Conservation (phyloP, 2,888 invertebrate species). For the Eupithecia subfuscata region DNA sequence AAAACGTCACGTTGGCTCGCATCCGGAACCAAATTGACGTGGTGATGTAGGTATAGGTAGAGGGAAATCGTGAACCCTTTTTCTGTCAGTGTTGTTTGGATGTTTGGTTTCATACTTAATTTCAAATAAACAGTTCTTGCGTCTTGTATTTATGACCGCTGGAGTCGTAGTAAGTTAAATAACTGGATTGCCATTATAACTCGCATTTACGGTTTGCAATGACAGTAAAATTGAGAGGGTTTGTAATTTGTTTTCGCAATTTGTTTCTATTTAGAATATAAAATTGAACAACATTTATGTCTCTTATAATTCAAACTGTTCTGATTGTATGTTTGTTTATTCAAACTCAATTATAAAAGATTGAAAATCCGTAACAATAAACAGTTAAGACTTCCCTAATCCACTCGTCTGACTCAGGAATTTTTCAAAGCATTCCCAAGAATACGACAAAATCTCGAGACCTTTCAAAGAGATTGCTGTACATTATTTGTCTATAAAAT, state of each 20-base stretch:
- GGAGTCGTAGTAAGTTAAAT: not conserved
- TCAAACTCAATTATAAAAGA: constrained; percentile 50
- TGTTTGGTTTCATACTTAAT: constrained; percentile 37
- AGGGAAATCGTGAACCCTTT: constrained; percentile 59
- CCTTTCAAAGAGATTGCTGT: constrained; percentile 51
- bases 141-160: constrained; percentile 34
- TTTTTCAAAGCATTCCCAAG: constrained; percentile 61
- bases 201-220: not conserved
- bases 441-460: constrained; percentile 54
- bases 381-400: constrained; percentile 53
- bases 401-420: constrained; percentile 54
- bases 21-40: constrained; percentile 59
- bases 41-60: constrained; percentile 55
- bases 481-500: constrained; percentile 51
- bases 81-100: constrained; percentile 51
- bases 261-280: not conserved
- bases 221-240: not conserved
- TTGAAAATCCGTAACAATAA: constrained; percentile 54
- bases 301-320: not conserved
- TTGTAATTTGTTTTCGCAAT: not conserved
- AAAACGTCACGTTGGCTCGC: constrained; percentile 52
- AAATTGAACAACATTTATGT: not conserved
- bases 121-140: constrained; percentile 37
- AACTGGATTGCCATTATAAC: not conserved
- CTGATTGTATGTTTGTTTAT: constrained; percentile 32